Evolutionary conservation across 2,888 invertebrate species (phyloP), one percentile per base, ranked within the genome.

Genomic region (Tiliacea aurago): DNA sequence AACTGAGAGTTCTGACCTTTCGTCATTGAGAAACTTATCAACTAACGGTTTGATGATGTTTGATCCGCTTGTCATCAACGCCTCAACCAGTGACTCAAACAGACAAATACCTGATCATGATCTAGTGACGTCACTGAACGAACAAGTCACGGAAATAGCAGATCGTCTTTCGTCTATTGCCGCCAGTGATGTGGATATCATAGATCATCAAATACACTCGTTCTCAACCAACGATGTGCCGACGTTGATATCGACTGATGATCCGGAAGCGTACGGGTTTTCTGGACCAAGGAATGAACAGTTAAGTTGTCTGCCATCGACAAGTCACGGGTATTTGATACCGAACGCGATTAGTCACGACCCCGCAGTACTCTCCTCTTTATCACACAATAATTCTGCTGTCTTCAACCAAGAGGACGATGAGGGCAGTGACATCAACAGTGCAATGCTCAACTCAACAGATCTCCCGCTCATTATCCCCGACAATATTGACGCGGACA

Each of bases 241-340:
- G 0, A 93, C 93, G 0, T 80, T 96, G 2, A 93, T 96, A 81
- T 87, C 95, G 3, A 91, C 91, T 0, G 94, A 95, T 5, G 90
- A 92, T 13, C 78, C 90, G 0, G 94, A 94, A 71, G 85, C 89
- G 9, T 93, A 87, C 78, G 89, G 90, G 0, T 92, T 92, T 63
- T 76, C 86, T 0, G 93, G 93, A 3, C 93, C 94, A 0, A 94
- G 95, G 68, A 96, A 94, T 59, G 96, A 96, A 76, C 95, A 95
- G 64, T 78, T 95, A 18, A 95, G 96, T 28, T 96, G 96, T 83
- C 94, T 97, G 88, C 97, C 97, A 6, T 97, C 97, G 0, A 97
- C 97, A 0, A 96, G 96, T 84, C 97, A 97, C 80, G 97, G 97
- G 37, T 97, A 97, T 90, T 91, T 97, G 63, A 96, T 97, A 89